Percentiles rank a stretch among this genome's conserved stretches.
These are phyloP conservation scores for Hippoglossus stenolepis DNA, from an alignment of 2,113 vertebrate species.

Conservation along the genomic window DNA sequence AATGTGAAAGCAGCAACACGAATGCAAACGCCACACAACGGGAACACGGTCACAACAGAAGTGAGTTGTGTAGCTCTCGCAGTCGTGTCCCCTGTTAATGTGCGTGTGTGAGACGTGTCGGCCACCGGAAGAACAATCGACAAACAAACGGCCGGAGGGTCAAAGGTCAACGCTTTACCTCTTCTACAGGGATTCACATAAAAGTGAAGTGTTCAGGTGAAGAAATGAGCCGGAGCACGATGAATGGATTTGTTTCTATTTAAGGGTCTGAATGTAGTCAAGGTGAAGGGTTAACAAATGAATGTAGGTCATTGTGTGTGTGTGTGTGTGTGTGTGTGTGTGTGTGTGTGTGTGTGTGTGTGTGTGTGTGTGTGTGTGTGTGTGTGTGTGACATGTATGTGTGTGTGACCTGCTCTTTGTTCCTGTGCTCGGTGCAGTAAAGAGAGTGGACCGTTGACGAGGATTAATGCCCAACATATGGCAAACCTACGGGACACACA, in stretches of 20 bases:
- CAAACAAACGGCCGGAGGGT: background rate
- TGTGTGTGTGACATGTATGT: slow-evolving; percentile 32
- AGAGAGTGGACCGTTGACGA: slow-evolving; percentile 76
- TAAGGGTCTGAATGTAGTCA: slow-evolving; percentile 35
- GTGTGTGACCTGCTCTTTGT: slow-evolving; percentile 79
- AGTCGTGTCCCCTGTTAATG: too few relatives aligned
- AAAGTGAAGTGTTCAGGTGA: background rate
- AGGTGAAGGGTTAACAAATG: slow-evolving; percentile 59
- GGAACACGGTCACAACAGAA: too few relatives aligned
- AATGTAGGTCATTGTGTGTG: slow-evolving; percentile 70
- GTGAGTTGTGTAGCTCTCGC: too few relatives aligned
- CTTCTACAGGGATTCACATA: background rate
- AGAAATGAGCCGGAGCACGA: slow-evolving; percentile 7
- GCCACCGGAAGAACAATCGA: too few relatives aligned
- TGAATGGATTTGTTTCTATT: slow-evolving; percentile 39
- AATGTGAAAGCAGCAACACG: too few relatives aligned
- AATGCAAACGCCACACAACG: too few relatives aligned
- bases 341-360: slow-evolving; percentile 30
- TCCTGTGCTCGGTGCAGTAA: slow-evolving; percentile 67
- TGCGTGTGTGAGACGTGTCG: too few relatives aligned
- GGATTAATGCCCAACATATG: slow-evolving; percentile 83
- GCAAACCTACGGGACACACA: slow-evolving; percentile 78
- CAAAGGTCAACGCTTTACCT: slow-evolving; percentile 31
- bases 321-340: slow-evolving; percentile 43
- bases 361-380: slow-evolving; percentile 54